Percentiles rank a stretch among this genome's conserved stretches.
Evolutionary conservation across 1,140 invertebrate genomes (phyloP).

Genomic region (Pseudomyrmex cubaensis): DNA sequence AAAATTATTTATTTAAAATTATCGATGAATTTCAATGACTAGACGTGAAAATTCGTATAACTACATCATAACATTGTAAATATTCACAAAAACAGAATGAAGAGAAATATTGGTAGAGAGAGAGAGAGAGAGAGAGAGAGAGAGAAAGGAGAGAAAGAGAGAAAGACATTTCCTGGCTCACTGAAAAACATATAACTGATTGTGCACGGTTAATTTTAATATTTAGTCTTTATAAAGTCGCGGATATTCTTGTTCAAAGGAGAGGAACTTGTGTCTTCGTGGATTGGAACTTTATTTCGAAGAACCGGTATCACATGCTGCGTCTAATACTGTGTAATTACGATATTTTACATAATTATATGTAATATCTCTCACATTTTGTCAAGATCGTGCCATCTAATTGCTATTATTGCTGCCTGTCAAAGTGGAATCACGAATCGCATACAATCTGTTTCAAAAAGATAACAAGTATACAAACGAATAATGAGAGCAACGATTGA

Average conservation of each 20-base stretch:
- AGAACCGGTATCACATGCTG: constrained; percentile 36
- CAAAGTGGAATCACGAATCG: constrained; percentile 10
- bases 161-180: too few species aligned
- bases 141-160: too few species aligned
- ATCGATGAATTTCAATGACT: too few species aligned
- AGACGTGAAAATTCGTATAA: too few species aligned
- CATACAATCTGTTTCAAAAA: neutral
- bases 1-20: too few species aligned
- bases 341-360: constrained; percentile 42
- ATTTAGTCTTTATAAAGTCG: constrained; percentile 1
- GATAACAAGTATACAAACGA: neutral
- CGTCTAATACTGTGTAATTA: constrained; percentile 36
- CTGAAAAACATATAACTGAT: neutral
- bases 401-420: neutral
- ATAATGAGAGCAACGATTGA: constrained; percentile 18
- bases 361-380: constrained; percentile 5
- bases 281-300: constrained; percentile 37
- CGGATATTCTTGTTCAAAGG: constrained; percentile 14
- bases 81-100: too few species aligned
- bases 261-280: neutral
- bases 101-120: too few species aligned
- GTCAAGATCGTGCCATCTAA: constrained; percentile 7
- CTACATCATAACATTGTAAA: too few species aligned
- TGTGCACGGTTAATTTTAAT: constrained; percentile 16
- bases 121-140: too few species aligned